A percentile compares a stretch with the other conserved stretches of the same genome.
phyloP scores from a whole-genome alignment of 2,797 vertebrate species.

The Chromis chromis region DNA sequence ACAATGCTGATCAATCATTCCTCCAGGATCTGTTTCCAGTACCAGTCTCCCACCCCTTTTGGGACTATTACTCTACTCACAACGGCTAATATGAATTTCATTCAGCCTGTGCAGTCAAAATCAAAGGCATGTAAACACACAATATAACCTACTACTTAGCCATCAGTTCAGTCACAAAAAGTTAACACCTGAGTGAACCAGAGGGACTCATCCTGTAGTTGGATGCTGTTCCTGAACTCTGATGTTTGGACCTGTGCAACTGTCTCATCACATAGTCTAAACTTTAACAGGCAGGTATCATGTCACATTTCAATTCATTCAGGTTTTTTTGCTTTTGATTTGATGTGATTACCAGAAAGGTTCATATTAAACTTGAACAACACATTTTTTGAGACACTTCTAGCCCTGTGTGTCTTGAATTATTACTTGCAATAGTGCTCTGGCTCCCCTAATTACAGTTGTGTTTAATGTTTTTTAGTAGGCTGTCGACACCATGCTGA shows the following conservation, averaged over 20 bases:
- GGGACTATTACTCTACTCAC: background rate
- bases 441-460: background rate
- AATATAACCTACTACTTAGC: background rate
- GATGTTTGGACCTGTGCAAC: background rate
- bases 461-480: background rate
- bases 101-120: background rate
- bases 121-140: background rate
- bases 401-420: background rate
- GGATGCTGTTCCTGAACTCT: background rate
- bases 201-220: background rate
- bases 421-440: background rate
- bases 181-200: background rate
- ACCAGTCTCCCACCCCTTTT: background rate
- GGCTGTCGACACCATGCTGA: background rate
- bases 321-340: background rate
- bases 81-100: slow-evolving; percentile 2
- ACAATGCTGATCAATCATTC: background rate
- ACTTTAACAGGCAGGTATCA: background rate
- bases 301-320: background rate
- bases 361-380: background rate
- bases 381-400: background rate
- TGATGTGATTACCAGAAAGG: background rate
- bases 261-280: background rate
- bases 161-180: background rate
- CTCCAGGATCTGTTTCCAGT: slow-evolving; percentile 9